A percentile compares a stretch with the other conserved stretches of the same genome.
Evolutionary conservation across 2,888 invertebrate genomes (phyloP).

Genomic region (Pammene aurita): DNA sequence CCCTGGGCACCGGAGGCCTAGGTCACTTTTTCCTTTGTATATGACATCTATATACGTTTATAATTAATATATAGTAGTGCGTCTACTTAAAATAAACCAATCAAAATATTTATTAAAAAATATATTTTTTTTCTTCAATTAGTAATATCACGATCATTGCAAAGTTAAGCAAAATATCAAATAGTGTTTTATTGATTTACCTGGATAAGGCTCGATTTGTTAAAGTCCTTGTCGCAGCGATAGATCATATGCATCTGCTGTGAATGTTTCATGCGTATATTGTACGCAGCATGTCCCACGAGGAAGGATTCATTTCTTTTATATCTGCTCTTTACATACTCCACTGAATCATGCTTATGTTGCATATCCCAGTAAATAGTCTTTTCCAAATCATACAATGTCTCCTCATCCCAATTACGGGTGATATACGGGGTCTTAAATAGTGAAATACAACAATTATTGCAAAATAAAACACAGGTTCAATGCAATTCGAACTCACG

Average conservation of each 20-base stretch:
- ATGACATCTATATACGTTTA: too few relatives aligned
- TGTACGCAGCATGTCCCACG: not conserved
- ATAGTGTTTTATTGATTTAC: not conserved
- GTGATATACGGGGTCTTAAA: not conserved
- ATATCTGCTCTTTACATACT: slow-evolving; percentile 2
- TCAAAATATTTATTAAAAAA: too few relatives aligned
- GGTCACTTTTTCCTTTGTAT: too few relatives aligned
- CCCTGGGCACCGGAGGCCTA: too few relatives aligned
- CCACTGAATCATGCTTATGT: not conserved
- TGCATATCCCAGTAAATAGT: not conserved
- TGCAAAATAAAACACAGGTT: too few relatives aligned
- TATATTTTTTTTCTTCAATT: too few relatives aligned
- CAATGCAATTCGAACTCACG: too few relatives aligned
- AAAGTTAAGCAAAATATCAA: too few relatives aligned
- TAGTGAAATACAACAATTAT: not conserved
- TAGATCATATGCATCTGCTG: slow-evolving; percentile 1
- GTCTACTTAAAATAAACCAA: too few relatives aligned
- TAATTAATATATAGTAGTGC: too few relatives aligned
- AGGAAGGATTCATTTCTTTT: not conserved
- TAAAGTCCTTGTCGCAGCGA: not conserved
- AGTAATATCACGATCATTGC: too few relatives aligned
- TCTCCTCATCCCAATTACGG: not conserved
- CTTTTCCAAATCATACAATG: slow-evolving; percentile 2
- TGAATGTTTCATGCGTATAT: not conserved
- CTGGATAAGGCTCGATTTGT: too few relatives aligned